phyloP scores from a whole-genome alignment of 1,140 invertebrate species.

The Scaptomyza hsui region DNA sequence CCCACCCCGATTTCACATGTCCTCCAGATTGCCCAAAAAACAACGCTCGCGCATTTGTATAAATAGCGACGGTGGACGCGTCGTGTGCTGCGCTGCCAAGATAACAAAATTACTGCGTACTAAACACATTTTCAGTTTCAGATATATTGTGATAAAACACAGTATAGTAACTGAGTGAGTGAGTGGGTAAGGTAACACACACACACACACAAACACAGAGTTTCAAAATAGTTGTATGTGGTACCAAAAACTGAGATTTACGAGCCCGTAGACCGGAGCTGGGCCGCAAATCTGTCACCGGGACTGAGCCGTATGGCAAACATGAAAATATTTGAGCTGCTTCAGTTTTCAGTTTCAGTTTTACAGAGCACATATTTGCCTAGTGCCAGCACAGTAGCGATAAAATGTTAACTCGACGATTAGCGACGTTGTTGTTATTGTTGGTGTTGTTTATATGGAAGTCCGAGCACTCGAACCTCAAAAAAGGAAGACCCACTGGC shows the following conservation, averaged over 20 bases:
- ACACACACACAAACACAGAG: neutral
- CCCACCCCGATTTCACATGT: slow-evolving; percentile 3
- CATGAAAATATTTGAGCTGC: slow-evolving; percentile 78
- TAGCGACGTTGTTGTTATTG: slow-evolving; percentile 43
- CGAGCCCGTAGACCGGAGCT: slow-evolving; percentile 30
- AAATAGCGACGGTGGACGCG: slow-evolving; percentile 56
- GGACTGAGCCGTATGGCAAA: slow-evolving; percentile 64
- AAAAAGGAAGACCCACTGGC: slow-evolving; percentile 10
- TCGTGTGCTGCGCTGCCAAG: slow-evolving; percentile 60
- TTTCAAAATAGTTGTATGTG: slow-evolving; percentile 56
- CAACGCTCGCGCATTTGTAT: slow-evolving; percentile 38
- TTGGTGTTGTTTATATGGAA: slow-evolving; percentile 27
- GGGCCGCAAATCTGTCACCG: slow-evolving; percentile 75
- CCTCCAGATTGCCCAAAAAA: slow-evolving; percentile 21
- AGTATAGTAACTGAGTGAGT: slow-evolving; percentile 34
- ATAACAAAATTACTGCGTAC: slow-evolving; percentile 78
- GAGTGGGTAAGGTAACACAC: neutral
- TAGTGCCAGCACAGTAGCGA: slow-evolving; percentile 83
- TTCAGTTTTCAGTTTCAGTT: slow-evolving; percentile 58
- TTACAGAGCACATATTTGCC: slow-evolving; percentile 74
- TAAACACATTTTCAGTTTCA: slow-evolving; percentile 67
- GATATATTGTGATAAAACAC: slow-evolving; percentile 77
- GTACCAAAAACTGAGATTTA: slow-evolving; percentile 69
- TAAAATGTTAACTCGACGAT: slow-evolving; percentile 82
- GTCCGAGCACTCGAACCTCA: slow-evolving; percentile 17